These are phyloP conservation scores for Drosophila stalkeri DNA, from an alignment of 2,888 invertebrate genomes.

Conservation along the genomic window DNA sequence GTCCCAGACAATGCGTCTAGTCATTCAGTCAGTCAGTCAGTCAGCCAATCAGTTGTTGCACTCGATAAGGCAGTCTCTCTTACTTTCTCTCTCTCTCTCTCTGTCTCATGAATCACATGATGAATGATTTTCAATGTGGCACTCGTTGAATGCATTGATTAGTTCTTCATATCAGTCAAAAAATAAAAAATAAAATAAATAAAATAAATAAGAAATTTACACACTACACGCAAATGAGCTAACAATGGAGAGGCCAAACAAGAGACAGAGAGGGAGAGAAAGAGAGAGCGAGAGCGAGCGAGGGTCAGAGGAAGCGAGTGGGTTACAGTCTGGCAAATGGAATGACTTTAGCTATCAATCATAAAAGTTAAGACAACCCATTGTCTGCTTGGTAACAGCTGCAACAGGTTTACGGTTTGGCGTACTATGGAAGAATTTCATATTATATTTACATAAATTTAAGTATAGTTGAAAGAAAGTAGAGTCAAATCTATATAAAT, in stretches of 20 bases:
- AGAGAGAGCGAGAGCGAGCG: background rate
- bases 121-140: slow-evolving; percentile 45
- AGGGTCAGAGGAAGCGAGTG: background rate
- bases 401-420: slow-evolving; percentile 42
- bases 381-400: slow-evolving; percentile 32
- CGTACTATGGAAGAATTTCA: slow-evolving; percentile 12
- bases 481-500: no score
- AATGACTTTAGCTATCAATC: slow-evolving; percentile 46
- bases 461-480: background rate
- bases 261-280: background rate
- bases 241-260: slow-evolving; percentile 3
- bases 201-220: background rate
- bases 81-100: background rate
- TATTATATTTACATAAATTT: background rate
- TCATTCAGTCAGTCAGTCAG: slow-evolving; percentile 62
- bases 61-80: slow-evolving; percentile 30
- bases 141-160: slow-evolving; percentile 57
- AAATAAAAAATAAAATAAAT: background rate
- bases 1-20: slow-evolving; percentile 73
- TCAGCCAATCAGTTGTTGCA: slow-evolving; percentile 34
- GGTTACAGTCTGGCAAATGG: slow-evolving; percentile 1
- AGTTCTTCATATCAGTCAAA: slow-evolving; percentile 31
- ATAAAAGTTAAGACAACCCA: slow-evolving; percentile 24
- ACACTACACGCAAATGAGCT: slow-evolving; percentile 23
- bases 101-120: slow-evolving; percentile 34